Evolutionary conservation across 2,888 invertebrate species (phyloP).

Genomic region (Standfussiana lucernea): DNA sequence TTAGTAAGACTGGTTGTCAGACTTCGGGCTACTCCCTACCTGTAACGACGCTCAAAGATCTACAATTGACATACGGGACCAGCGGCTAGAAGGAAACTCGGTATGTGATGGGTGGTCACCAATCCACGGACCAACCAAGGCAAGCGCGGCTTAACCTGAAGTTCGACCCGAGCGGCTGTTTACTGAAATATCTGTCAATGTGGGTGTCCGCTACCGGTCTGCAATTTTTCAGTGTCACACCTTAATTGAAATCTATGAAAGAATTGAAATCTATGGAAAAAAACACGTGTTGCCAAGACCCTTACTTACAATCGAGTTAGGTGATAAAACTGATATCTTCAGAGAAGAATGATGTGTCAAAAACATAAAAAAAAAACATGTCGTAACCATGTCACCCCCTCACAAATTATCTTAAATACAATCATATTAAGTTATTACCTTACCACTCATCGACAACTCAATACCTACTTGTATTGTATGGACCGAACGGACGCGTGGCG

Average conservation of each 20-base stretch:
- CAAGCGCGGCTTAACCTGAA: no score
- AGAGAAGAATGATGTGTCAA: background rate
- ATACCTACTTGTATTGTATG: background rate
- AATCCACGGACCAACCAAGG: no score
- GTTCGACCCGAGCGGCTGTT: no score
- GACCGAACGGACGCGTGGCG: conserved; percentile 6
- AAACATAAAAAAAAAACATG: background rate
- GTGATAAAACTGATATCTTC: background rate
- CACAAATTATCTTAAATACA: background rate
- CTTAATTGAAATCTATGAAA: background rate
- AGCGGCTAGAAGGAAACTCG: no score
- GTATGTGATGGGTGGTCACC: no score
- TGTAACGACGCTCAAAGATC: no score
- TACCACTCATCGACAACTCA: conserved; percentile 8
- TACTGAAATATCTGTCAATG: no score
- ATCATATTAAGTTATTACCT: background rate
- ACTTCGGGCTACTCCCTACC: no score
- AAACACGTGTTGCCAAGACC: background rate
- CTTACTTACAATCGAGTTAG: background rate
- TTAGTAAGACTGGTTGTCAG: no score
- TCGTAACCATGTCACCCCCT: background rate
- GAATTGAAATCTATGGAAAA: no score
- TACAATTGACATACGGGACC: no score
- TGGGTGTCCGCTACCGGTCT: no score
- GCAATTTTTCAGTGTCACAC: background rate